Percentiles rank a stretch among this genome's conserved stretches.
Evolutionary conservation across 2,113 vertebrate genomes (phyloP).

Genomic region (Onychostoma macrolepis): DNA sequence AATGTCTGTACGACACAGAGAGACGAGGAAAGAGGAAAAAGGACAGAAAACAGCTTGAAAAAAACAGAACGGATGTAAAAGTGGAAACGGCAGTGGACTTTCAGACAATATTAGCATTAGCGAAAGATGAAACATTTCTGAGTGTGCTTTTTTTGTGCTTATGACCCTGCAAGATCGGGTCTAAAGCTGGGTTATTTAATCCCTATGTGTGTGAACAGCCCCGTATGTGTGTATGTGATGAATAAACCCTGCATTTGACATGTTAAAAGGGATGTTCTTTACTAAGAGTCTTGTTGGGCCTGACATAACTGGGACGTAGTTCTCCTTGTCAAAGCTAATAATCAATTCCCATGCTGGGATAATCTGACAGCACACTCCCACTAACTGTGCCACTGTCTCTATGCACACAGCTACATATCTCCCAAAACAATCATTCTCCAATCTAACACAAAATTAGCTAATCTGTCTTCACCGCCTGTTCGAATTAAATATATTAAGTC

Average conservation of each 20-base stretch:
- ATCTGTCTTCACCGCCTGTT: neutral
- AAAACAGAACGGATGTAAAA: neutral
- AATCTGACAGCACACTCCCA: constrained; percentile 72
- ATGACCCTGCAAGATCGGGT: constrained; percentile 53
- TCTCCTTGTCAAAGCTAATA: constrained; percentile 76
- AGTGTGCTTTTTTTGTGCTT: constrained; percentile 47
- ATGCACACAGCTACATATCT: constrained; percentile 60
- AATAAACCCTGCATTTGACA: constrained; percentile 67
- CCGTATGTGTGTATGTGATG: constrained; percentile 58
- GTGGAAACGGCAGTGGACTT: neutral
- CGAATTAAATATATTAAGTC: neutral
- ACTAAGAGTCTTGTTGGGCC: constrained; percentile 68
- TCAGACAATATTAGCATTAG: neutral
- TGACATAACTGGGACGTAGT: constrained; percentile 80
- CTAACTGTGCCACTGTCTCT: constrained; percentile 52
- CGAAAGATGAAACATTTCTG: neutral
- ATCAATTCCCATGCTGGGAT: constrained; percentile 72
- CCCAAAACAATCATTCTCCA: constrained; percentile 64
- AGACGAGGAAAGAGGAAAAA: neutral
- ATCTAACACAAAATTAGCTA: constrained; percentile 57
- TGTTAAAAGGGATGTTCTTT: constrained; percentile 75
- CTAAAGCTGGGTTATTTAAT: constrained; percentile 58
- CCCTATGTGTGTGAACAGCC: constrained; percentile 53
- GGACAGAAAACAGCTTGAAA: constrained; percentile 19
- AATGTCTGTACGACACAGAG: neutral